Evolutionary conservation across 2,113 vertebrate species (phyloP), one percentile per base, ranked within the genome.

Genomic region (Condylura cristata): DNA sequence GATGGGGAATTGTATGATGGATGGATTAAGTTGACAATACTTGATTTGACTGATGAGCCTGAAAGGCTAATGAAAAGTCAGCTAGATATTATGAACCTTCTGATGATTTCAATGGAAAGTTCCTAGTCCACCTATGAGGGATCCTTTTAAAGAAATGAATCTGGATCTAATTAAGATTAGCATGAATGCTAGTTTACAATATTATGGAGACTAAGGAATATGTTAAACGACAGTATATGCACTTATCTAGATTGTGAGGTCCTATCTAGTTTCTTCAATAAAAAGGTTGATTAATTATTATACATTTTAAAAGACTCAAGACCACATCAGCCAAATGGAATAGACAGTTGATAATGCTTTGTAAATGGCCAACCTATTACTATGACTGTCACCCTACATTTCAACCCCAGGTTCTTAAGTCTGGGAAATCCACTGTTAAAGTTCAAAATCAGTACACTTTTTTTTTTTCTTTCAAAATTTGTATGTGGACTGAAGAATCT

Each of bases 21-120:
- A 70, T 95, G n/a, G 37, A 78, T 88, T 51, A 88, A 80, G 71
- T 37, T 92, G 79, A 86, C 18, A 81, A 48, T 26, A 70, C 44
- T 10, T 87, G 75, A 87, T 90, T 70, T 91, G 72, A 92, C 70
- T 61, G 53, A 87, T 92, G 16, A 61, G 0, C 90, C 71, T 93
- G 95, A 88, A 84, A 86, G 56, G 8, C 78, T 89, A 72, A 28
- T 65, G 66, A 93, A 81, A 92, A 94, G 88, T 71, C 1, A 82
- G 53, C 37, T 51, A 87, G 90, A 85, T 16, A 58, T 20, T 39
- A n/a, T 63, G 58, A 80, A 11, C 28, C 75, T 83, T 92, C 76
- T 72, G 61, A 81, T 68, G 18, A 46, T 74, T 34, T 92, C 20
- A 51, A 14, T 78, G 8, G 18, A n/a, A 87, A 83, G 28, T 71